Evolutionary conservation across 2,113 vertebrate species (phyloP).

Genomic region (Kobus ellipsiprymnus): DNA sequence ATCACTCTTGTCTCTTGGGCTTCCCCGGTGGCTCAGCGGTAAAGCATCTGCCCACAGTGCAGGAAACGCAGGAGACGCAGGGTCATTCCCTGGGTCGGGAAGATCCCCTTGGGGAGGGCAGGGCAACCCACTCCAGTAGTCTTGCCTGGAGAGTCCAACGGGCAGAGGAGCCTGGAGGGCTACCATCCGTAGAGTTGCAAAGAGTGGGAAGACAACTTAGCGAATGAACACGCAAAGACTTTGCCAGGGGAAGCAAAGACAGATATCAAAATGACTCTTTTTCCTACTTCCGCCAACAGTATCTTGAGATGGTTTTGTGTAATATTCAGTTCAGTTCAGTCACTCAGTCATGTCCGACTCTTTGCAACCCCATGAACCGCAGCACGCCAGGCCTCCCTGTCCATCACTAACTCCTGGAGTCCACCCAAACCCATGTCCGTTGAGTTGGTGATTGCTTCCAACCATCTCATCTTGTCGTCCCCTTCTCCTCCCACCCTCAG

Average conservation of each 20-base stretch:
- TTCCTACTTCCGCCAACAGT: fast-evolving
- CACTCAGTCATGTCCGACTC: fast-evolving
- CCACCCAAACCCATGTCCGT: too few relatives aligned
- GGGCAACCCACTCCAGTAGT: not conserved
- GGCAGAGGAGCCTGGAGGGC: not conserved
- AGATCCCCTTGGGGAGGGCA: not conserved
- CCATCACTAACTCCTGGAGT: too few relatives aligned
- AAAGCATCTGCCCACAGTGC: not conserved
- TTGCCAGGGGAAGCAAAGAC: not conserved
- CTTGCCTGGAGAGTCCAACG: not conserved
- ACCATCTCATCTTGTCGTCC: too few relatives aligned
- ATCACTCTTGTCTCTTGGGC: not conserved
- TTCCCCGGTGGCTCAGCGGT: not conserved
- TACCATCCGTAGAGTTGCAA: not conserved
- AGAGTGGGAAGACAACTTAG: fast-evolving
- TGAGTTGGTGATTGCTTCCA: too few relatives aligned
- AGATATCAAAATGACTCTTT: not conserved
- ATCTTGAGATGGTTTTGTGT: not conserved
- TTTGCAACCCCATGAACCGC: fast-evolving
- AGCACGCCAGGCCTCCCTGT: too few relatives aligned
- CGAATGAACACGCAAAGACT: fast-evolving
- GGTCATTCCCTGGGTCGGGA: not conserved
- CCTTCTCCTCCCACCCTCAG: too few relatives aligned
- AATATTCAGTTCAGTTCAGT: not conserved
- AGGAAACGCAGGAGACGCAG: not conserved